Conservation (phyloP, 2,888 invertebrate genomes). For the Ptychoptera albimana region DNA sequence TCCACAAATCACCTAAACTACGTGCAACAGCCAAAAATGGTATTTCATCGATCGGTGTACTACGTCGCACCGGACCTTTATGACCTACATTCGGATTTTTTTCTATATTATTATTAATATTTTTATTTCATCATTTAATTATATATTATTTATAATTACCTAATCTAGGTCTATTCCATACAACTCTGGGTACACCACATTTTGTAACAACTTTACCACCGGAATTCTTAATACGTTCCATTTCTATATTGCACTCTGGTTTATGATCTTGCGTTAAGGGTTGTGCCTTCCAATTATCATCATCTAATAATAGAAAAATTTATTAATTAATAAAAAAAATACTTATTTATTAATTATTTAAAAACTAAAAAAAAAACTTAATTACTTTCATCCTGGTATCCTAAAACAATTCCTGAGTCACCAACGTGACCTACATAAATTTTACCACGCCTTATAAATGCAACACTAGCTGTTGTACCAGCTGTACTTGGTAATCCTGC, state of each 20-base stretch:
- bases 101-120: neutral
- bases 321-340: slow-evolving; percentile 2
- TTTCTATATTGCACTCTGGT: slow-evolving; percentile 76
- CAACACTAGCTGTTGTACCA: slow-evolving; percentile 92
- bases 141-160: slow-evolving; percentile 29
- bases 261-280: slow-evolving; percentile 88
- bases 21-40: slow-evolving; percentile 93
- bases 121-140: neutral
- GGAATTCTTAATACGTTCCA: slow-evolving; percentile 61
- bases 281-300: slow-evolving; percentile 60
- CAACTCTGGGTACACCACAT: slow-evolving; percentile 85
- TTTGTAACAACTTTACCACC: slow-evolving; percentile 66
- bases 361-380: slow-evolving; percentile 4
- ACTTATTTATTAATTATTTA: neutral
- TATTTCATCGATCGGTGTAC: slow-evolving; percentile 83
- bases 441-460: slow-evolving; percentile 84
- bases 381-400: slow-evolving; percentile 51
- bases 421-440: slow-evolving; percentile 97
- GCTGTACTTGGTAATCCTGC: slow-evolving; percentile 92
- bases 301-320: slow-evolving; percentile 13
- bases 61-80: slow-evolving; percentile 72
- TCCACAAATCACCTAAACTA: slow-evolving; percentile 94
- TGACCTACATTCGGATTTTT: slow-evolving; percentile 13
- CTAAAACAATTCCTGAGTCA: slow-evolving; percentile 90
- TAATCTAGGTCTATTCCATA: slow-evolving; percentile 85